phyloP scores from a whole-genome alignment of 2,888 invertebrate genomes.

The Drosophila neonasuta region DNA sequence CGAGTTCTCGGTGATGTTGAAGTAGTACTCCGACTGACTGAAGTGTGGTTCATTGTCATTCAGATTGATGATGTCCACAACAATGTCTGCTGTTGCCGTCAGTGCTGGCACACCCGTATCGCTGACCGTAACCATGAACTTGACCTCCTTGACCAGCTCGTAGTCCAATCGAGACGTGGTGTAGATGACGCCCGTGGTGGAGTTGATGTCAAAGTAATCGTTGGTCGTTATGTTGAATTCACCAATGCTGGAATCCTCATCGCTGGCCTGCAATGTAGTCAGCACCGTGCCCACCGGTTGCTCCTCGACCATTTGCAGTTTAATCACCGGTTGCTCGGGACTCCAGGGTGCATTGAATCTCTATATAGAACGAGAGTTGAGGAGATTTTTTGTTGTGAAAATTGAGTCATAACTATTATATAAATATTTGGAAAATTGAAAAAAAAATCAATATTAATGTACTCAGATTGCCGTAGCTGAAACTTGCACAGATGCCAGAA shows the following conservation, averaged over 20 bases:
- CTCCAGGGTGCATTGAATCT: constrained; percentile 90
- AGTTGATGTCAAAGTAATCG: constrained; percentile 91
- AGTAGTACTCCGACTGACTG: constrained; percentile 86
- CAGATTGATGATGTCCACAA: constrained; percentile 90
- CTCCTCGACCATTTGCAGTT: constrained; percentile 89
- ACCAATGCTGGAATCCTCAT: constrained; percentile 91
- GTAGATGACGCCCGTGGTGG: constrained; percentile 89
- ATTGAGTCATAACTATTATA: constrained; percentile 7
- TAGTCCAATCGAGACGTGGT: constrained; percentile 91
- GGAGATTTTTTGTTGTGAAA: constrained; percentile 20
- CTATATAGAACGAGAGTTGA: constrained; percentile 79
- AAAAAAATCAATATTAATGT: background rate
- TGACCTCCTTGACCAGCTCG: constrained; percentile 88
- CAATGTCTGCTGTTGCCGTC: constrained; percentile 89
- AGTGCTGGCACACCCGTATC: constrained; percentile 94
- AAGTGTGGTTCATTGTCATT: constrained; percentile 95
- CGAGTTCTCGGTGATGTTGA: constrained; percentile 89
- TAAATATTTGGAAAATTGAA: background rate
- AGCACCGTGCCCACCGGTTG: constrained; percentile 91
- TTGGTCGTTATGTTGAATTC: constrained; percentile 86
- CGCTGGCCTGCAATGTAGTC: constrained; percentile 89
- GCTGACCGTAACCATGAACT: constrained; percentile 91
- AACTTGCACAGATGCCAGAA: constrained; percentile 41
- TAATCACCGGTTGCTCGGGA: constrained; percentile 85
- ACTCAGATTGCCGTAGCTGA: background rate